These are phyloP conservation scores for Zygogramma bicolorata DNA, from an alignment of 2,888 invertebrate genomes.

Conservation along the genomic window DNA sequence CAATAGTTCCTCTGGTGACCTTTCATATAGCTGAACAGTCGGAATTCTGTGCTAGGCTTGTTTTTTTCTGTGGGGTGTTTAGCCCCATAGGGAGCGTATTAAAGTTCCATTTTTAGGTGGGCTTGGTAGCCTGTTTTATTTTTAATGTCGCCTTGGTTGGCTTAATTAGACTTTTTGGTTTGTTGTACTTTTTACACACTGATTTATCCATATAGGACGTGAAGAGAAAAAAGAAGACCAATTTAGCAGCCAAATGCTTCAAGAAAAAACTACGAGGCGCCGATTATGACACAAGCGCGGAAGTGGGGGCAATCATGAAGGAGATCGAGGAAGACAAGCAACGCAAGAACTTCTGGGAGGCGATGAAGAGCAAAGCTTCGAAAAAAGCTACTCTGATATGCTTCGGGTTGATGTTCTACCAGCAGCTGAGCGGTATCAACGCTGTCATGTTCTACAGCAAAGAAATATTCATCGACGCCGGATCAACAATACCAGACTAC, in stretches of 20 bases:
- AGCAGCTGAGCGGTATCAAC: conserved; percentile 87
- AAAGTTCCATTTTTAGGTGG: no score
- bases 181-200: conserved; percentile 84
- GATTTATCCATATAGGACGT: conserved; percentile 85
- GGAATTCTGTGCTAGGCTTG: conserved; percentile 85
- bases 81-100: conserved; percentile 89
- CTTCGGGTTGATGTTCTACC: conserved; percentile 87
- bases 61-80: conserved; percentile 87
- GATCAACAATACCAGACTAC: conserved; percentile 70
- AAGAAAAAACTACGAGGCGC: conserved; percentile 80
- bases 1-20: conserved; percentile 86
- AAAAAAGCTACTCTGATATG: conserved; percentile 78
- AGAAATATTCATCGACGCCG: conserved; percentile 78
- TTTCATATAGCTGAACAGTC: conserved; percentile 89
- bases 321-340: conserved; percentile 69
- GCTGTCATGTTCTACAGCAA: conserved; percentile 85
- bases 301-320: conserved; percentile 66
- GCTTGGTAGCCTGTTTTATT: no score
- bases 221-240: conserved; percentile 73
- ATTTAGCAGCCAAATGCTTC: conserved; percentile 78
- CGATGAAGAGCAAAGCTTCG: conserved; percentile 74
- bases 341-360: conserved; percentile 70
- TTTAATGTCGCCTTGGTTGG: conserved; percentile 76
- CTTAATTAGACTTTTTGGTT: conserved; percentile 77
- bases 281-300: conserved; percentile 75